Base-by-base conservation (phyloP, 2,888 invertebrate genomes). In the Parnassius apollo region DNA sequence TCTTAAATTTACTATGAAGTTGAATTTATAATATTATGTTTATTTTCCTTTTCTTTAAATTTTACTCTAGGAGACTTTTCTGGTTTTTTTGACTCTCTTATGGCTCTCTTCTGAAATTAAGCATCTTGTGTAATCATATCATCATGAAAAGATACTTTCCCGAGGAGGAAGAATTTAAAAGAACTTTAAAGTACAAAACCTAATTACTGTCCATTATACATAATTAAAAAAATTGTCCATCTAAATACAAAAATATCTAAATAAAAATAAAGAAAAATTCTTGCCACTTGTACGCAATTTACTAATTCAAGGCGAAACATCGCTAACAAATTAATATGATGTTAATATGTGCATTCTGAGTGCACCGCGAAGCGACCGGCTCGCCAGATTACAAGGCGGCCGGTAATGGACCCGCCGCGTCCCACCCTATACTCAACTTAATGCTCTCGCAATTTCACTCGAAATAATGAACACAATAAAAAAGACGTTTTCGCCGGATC, bases 361-460 rank as follows among this genome's bases (percentile, higher is more conserved):
- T 76, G 73, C 70, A 76, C 76, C 74, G 74, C 73, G 78, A 77
- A 75, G 76, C 69, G 73, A 74, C 76, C 81, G 81, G 76, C 79
- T 76, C 75, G 63, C 80, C 80, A 85, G 92, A 92, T 92, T 89
- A 92, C 83, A 91, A 86, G 87, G 86, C 86, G 75, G 81, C 65
- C 71, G 76, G 85, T 88, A 89, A 90, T 89, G 83, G 82, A 77
- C 72, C 82, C 82, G 81, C 78, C 83, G 84, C 81, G 83, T 80
- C 85, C 83, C 87, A 91, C 88, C 91, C 90, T 89, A 90, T 88
- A 91, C 85, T 91, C 90, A 91, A 85, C 81, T 86, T 91, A 91
- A 91, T 91, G 88, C 90, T 89, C 91, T 91, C 90, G 90, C 91
- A 91, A 91, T 91, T 91, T 91, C 86, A 85, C 86, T 90, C 84